Evolutionary conservation across 2,797 vertebrate species (phyloP).

Genomic region (Lagodon rhomboides): DNA sequence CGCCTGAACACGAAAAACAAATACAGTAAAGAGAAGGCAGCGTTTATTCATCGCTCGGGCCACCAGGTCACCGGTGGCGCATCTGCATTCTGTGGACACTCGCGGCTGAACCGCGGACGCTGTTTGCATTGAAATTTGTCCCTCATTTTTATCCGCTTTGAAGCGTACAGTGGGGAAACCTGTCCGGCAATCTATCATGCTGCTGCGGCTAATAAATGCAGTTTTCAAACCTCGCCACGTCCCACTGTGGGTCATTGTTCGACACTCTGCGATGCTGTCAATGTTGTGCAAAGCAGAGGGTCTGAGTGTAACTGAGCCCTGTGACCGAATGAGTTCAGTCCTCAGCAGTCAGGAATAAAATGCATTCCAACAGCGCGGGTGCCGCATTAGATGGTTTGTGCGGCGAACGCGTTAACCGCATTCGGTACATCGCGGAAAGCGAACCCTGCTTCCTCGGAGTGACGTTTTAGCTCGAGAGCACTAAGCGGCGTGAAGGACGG

Average conservation of each 20-base stretch:
- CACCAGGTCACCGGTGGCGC: conserved; percentile 16
- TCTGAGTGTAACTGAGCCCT: conserved; percentile 27
- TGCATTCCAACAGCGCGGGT: conserved; percentile 5
- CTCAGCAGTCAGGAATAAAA: conserved; percentile 12
- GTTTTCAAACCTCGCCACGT: conserved; percentile 57
- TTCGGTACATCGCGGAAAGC: neutral
- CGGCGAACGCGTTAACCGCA: neutral
- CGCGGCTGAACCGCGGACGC: conserved; percentile 22
- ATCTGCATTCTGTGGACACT: conserved; percentile 46
- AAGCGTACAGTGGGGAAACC: conserved; percentile 62
- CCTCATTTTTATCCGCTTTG: conserved; percentile 66
- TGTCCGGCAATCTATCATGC: conserved; percentile 66
- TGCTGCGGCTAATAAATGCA: conserved; percentile 58
- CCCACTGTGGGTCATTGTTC: conserved; percentile 66
- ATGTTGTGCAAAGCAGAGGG: conserved; percentile 35
- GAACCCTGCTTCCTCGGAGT: neutral
- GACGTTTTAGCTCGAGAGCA: conserved; percentile 24
- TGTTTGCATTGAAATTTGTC: conserved; percentile 62
- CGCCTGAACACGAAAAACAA: conserved; percentile 58
- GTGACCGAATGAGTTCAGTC: conserved; percentile 33
- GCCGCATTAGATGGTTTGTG: neutral
- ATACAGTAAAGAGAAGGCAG: conserved; percentile 58
- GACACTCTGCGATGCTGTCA: conserved; percentile 55
- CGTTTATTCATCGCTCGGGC: conserved; percentile 45
- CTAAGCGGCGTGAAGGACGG: conserved; percentile 29